Percentiles rank a stretch among this genome's conserved stretches.
Evolutionary conservation across 2,888 invertebrate genomes (phyloP).

Genomic region (Caenorhabditis japonica): DNA sequence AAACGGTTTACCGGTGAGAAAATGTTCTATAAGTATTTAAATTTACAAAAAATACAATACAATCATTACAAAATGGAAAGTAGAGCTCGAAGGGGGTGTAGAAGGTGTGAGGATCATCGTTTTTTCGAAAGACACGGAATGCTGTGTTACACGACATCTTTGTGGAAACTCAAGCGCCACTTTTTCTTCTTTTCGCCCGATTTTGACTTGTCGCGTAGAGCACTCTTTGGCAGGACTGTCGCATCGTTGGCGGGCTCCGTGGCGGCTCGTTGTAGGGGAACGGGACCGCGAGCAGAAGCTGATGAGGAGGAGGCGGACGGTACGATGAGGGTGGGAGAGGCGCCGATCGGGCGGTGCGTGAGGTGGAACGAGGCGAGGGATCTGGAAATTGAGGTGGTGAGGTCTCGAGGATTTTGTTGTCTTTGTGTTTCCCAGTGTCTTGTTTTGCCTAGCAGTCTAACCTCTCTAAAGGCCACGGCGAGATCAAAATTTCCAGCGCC

Average conservation of each 20-base stretch:
- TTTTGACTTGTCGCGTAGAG: slow-evolving; percentile 59
- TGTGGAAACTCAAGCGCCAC: slow-evolving; percentile 59
- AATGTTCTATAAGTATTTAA: too few relatives aligned
- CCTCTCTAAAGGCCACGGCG: too few relatives aligned
- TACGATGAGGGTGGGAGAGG: slow-evolving; percentile 52
- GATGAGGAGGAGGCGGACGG: slow-evolving; percentile 26
- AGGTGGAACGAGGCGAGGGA: slow-evolving; percentile 61
- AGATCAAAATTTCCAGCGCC: too few relatives aligned
- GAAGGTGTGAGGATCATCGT: slow-evolving; percentile 20
- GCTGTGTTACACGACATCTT: slow-evolving; percentile 39
- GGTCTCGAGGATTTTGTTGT: too few relatives aligned
- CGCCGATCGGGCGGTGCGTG: slow-evolving; percentile 53
- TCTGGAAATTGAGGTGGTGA: slow-evolving; percentile 30
- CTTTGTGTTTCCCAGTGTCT: too few relatives aligned
- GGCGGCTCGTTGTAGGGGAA: slow-evolving; percentile 40
- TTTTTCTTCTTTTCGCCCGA: slow-evolving; percentile 60
- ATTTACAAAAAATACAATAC: too few relatives aligned
- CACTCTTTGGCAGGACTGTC: slow-evolving; percentile 55
- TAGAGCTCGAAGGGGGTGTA: slow-evolving; percentile 12
- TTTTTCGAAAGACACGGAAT: slow-evolving; percentile 20
- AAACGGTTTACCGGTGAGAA: too few relatives aligned
- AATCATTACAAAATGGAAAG: too few relatives aligned
- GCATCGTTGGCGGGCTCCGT: slow-evolving; percentile 44
- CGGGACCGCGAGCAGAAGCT: slow-evolving; percentile 31
- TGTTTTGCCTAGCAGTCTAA: too few relatives aligned